These are phyloP conservation scores for Dryobota labecula DNA, from an alignment of 2,888 invertebrate species.

Conservation along the genomic window DNA sequence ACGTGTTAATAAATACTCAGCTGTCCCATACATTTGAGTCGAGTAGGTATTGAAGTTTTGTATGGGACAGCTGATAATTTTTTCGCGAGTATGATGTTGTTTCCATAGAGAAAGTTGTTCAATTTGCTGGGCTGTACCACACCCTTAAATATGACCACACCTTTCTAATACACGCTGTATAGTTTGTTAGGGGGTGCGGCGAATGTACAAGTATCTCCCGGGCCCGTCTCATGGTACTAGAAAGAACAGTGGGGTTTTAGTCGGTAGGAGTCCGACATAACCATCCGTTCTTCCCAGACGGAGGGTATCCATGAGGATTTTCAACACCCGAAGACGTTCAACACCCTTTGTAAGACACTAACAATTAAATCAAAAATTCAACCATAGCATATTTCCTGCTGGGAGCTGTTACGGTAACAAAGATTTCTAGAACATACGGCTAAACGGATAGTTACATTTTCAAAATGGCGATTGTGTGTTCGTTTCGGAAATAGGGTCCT, in stretches of 20 bases:
- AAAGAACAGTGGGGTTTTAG: no score
- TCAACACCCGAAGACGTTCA: no score
- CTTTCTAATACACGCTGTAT: not conserved
- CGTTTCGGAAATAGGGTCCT: not conserved
- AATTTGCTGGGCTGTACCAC: not conserved
- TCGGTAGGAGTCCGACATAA: no score
- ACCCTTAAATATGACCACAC: not conserved
- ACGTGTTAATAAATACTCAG: not conserved
- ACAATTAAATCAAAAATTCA: not conserved
- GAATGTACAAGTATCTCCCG: no score
- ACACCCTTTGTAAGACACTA: not conserved
- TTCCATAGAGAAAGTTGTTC: not conserved
- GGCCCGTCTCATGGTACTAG: no score
- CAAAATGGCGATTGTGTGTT: not conserved
- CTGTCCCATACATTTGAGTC: not conserved
- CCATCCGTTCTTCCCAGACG: no score
- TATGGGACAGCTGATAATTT: not conserved
- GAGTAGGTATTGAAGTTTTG: not conserved
- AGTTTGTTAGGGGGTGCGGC: no score
- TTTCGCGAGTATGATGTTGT: not conserved
- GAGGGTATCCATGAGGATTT: no score
- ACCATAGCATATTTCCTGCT: not conserved
- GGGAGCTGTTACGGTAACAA: not conserved
- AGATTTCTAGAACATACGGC: not conserved
- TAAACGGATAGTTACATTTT: not conserved